Percentiles rank a stretch among this genome's conserved stretches.
Conservation (phyloP, 2,113 vertebrate genomes). For the Perca flavescens region DNA sequence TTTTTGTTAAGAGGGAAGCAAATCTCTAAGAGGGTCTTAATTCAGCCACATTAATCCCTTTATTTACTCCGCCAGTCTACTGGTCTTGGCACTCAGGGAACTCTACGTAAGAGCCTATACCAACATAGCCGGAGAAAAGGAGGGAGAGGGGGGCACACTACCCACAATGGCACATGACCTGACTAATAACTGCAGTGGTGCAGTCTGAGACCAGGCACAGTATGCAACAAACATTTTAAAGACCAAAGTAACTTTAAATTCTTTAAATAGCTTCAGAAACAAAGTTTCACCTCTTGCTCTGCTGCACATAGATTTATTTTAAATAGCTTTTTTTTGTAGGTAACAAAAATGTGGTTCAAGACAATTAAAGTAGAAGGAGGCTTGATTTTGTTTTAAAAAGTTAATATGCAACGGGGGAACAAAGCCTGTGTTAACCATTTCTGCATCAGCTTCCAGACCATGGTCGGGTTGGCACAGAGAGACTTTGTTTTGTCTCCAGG, state of each 20-base stretch:
- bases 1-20: slow-evolving; percentile 14
- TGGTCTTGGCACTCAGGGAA: slow-evolving; percentile 16
- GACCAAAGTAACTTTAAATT: neutral
- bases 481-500: no score
- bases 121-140: slow-evolving; percentile 15
- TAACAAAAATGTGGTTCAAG: no score
- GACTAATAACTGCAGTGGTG: slow-evolving; percentile 15
- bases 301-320: no score
- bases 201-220: slow-evolving; percentile 15
- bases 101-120: neutral
- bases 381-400: no score
- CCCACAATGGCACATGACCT: slow-evolving; percentile 24
- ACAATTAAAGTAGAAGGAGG: no score
- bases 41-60: slow-evolving; percentile 62
- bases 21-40: slow-evolving; percentile 35
- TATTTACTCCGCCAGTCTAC: slow-evolving; percentile 34
- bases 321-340: no score
- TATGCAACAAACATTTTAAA: slow-evolving; percentile 22
- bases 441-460: no score
- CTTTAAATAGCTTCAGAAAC: no score
- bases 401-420: no score
- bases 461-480: no score
- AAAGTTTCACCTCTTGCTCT: no score
- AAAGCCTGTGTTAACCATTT: no score
- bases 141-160: neutral